Conservation (phyloP, 23 tunicate species). For the Trididemnum nubilum region DNA sequence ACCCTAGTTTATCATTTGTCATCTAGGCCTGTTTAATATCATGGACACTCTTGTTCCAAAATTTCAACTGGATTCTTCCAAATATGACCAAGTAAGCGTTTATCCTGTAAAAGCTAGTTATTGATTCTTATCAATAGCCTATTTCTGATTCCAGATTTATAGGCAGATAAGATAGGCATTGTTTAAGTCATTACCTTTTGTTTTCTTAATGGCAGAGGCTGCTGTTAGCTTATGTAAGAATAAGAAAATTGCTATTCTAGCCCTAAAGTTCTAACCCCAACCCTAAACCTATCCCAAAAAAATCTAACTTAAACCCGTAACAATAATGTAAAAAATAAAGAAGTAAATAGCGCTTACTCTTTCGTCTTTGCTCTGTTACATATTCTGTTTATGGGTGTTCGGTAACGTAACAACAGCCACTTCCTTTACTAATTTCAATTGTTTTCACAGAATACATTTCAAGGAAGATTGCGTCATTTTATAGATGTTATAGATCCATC, state of each 20-base stretch:
- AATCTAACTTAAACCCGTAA: no score
- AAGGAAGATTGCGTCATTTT: constrained; percentile 86
- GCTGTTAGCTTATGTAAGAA: no score
- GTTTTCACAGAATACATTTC: constrained; percentile 44
- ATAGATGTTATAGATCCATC: constrained; percentile 83
- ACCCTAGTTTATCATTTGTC: no score
- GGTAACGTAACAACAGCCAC: neutral
- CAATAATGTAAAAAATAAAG: no score
- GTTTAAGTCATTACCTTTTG: no score
- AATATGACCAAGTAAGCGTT: neutral
- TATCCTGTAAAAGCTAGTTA: neutral
- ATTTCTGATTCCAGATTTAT: no score
- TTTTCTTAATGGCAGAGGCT: no score
- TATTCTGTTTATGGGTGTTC: neutral
- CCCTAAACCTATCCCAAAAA: no score
- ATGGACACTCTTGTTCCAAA: neutral
- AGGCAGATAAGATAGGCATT: no score
- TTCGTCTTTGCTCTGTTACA: neutral
- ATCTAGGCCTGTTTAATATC: neutral
- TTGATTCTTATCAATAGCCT: neutral
- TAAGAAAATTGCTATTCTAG: no score
- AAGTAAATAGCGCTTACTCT: no score
- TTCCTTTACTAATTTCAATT: neutral
- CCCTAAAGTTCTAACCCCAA: no score
- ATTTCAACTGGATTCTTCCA: neutral